Percentiles rank a stretch among this genome's conserved stretches.
Conservation (phyloP, 2,113 vertebrate species). For the Nibea coibor region DNA sequence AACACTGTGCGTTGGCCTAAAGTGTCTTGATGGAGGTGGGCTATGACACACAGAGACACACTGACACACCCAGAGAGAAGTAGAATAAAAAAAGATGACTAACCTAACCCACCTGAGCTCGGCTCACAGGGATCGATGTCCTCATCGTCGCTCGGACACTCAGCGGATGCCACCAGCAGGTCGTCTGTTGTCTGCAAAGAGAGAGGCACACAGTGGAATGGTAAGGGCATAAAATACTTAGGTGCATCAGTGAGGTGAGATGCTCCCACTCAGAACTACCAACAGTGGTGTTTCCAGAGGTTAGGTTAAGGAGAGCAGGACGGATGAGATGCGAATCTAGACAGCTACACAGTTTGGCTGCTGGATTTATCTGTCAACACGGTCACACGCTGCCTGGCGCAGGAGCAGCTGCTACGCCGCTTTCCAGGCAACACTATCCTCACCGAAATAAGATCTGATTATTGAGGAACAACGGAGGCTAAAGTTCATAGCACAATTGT, state of each 20-base stretch:
- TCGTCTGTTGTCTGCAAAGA: constrained; percentile 91
- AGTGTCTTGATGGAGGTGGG: constrained; percentile 49
- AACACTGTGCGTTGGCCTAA: constrained; percentile 21
- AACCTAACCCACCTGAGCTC: constrained; percentile 99
- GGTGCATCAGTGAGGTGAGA: constrained; percentile 37
- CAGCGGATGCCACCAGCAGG: constrained; percentile 94
- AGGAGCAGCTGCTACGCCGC: constrained; percentile 59
- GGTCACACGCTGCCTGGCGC: constrained; percentile 35
- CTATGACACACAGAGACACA: constrained; percentile 72
- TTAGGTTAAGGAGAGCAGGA: constrained; percentile 48
- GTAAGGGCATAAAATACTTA: constrained; percentile 53
- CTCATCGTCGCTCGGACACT: constrained; percentile 98
- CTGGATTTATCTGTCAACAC: constrained; percentile 69
- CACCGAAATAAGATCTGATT: constrained; percentile 70
- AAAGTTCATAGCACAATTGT: constrained; percentile 68
- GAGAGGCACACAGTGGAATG: constrained; percentile 29
- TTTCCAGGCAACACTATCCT: constrained; percentile 52
- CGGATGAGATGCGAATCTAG: constrained; percentile 63
- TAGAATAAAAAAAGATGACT: constrained; percentile 96
- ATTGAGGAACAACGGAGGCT: constrained; percentile 57
- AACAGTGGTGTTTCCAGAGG: constrained; percentile 42
- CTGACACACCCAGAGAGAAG: constrained; percentile 85
- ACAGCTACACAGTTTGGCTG: constrained; percentile 60
- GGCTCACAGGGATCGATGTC: constrained; percentile 99
- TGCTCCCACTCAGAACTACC: constrained; percentile 43